phyloP scores from a whole-genome alignment of 2,113 vertebrate genomes.

The Camelus bactrianus region DNA sequence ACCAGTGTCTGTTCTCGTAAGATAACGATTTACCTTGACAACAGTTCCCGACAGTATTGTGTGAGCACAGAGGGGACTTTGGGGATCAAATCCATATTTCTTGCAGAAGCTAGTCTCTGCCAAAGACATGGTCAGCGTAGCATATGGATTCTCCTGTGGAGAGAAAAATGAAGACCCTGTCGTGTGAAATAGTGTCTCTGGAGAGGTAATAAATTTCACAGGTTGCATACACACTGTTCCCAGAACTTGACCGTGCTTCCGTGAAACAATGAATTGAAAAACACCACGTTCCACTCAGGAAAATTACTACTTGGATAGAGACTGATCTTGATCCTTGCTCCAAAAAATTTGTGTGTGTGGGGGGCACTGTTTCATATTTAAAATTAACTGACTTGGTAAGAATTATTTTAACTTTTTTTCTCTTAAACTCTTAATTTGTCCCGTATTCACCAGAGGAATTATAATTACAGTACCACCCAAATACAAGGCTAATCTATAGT shows the following conservation, averaged over 20 bases:
- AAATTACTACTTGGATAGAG: not conserved
- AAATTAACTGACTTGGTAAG: not conserved
- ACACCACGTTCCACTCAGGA: not conserved
- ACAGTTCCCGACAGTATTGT: slow-evolving; percentile 93
- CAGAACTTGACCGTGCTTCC: fast-evolving
- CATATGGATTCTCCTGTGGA: slow-evolving; percentile 90
- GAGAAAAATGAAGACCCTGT: not conserved
- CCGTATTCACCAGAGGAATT: not conserved
- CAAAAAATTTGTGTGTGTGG: not conserved
- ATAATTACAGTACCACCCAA: not conserved
- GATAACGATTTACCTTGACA: slow-evolving; percentile 87
- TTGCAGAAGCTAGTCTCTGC: slow-evolving; percentile 95
- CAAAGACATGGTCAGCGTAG: slow-evolving; percentile 95
- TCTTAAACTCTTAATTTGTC: slow-evolving; percentile 1
- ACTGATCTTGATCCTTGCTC: not conserved
- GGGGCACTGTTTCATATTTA: not conserved
- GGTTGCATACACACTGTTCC: not conserved
- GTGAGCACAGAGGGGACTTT: slow-evolving; percentile 96
- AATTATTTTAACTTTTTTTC: not conserved
- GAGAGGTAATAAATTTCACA: not conserved
- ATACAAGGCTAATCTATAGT: not conserved
- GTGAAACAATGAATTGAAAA: not conserved
- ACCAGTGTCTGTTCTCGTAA: not conserved
- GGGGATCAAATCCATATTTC: slow-evolving; percentile 92
- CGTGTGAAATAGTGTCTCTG: not conserved